A percentile compares a stretch with the other conserved stretches of the same genome.
Evolutionary conservation across 2,797 vertebrate species (phyloP).

Genomic region (Eptatretus atami): DNA sequence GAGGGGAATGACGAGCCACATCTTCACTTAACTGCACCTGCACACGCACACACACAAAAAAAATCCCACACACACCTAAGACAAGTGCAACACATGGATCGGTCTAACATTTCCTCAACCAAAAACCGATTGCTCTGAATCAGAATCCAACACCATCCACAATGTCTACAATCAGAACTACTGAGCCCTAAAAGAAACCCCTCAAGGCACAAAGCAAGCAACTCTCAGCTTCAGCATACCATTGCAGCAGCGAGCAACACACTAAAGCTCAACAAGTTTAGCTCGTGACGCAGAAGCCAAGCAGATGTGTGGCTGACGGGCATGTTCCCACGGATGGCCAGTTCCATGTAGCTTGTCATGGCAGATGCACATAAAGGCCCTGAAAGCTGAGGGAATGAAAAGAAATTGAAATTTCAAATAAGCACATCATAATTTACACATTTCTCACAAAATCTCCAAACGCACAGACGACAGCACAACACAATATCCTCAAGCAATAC

Average conservation of each 20-base stretch:
- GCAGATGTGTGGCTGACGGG: slow-evolving; percentile 22
- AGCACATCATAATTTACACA: too few relatives aligned
- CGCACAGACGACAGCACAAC: too few relatives aligned
- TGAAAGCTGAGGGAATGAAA: too few relatives aligned
- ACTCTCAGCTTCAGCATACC: slow-evolving; percentile 16
- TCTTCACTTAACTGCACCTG: slow-evolving; percentile 24
- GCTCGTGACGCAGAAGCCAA: slow-evolving; percentile 59
- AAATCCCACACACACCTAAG: neutral
- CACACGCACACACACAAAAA: slow-evolving; percentile 8
- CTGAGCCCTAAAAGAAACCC: too few relatives aligned
- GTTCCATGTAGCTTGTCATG: too few relatives aligned
- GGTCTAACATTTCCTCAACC: neutral
- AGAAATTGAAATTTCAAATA: too few relatives aligned
- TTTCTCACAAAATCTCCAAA: too few relatives aligned
- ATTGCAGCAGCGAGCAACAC: slow-evolving; percentile 26
- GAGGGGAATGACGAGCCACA: slow-evolving; percentile 20
- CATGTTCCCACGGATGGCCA: slow-evolving; percentile 11
- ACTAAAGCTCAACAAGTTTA: slow-evolving; percentile 50
- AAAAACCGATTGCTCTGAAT: neutral
- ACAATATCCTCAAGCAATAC: too few relatives aligned
- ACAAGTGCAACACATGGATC: neutral
- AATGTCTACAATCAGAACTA: neutral
- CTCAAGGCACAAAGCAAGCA: too few relatives aligned
- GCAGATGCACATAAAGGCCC: too few relatives aligned
- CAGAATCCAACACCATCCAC: neutral